These are phyloP conservation scores for Fukomys damarensis DNA, from an alignment of 2,113 vertebrate genomes.

Conservation along the genomic window DNA sequence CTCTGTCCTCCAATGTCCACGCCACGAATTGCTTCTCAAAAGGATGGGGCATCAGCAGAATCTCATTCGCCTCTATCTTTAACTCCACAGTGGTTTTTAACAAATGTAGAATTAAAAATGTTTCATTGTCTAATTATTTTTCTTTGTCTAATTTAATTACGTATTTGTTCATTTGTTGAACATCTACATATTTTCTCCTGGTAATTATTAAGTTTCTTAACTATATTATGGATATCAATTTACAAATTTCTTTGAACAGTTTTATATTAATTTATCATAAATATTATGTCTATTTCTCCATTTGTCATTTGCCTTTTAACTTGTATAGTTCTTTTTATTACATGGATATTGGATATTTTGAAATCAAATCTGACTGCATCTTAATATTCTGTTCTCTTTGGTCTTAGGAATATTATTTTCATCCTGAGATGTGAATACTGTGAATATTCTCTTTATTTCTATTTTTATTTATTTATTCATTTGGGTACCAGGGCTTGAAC, in stretches of 20 bases:
- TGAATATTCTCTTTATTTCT: not conserved
- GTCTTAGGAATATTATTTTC: not conserved
- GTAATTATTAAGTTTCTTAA: not conserved
- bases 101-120: not conserved
- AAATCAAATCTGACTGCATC: not conserved
- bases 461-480: too few species aligned
- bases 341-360: not conserved
- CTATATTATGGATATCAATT: not conserved
- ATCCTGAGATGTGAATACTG: not conserved
- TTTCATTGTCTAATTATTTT: not conserved
- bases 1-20: not conserved
- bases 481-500: too few species aligned
- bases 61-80: not conserved
- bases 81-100: not conserved
- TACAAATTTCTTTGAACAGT: not conserved
- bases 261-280: not conserved
- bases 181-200: not conserved
- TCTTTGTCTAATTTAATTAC: not conserved
- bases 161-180: not conserved
- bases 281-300: not conserved
- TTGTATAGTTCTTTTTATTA: not conserved
- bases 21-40: not conserved
- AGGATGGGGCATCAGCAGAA: fast-evolving
- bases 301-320: not conserved
- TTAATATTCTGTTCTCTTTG: not conserved